phyloP scores from a whole-genome alignment of 2,113 vertebrate species.

The Pantherophis guttatus region DNA sequence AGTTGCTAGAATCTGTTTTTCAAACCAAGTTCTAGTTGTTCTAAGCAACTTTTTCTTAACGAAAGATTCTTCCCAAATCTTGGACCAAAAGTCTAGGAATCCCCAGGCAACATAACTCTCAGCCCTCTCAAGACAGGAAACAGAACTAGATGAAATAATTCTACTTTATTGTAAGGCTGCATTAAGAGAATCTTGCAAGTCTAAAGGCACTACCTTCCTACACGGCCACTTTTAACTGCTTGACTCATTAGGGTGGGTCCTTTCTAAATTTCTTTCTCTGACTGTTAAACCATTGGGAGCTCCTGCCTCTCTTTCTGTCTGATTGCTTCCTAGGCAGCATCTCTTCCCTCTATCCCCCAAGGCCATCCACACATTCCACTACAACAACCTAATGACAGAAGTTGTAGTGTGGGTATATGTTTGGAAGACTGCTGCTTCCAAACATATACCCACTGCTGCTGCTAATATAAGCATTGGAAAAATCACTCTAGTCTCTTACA shows the following conservation, averaged over 20 bases:
- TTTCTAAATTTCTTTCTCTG: neutral
- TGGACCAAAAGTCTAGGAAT: neutral
- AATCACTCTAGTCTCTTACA: neutral
- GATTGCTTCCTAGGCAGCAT: neutral
- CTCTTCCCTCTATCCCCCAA: neutral
- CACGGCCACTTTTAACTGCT: neutral
- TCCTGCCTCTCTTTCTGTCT: neutral
- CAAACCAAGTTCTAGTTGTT: neutral
- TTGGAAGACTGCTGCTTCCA: neutral
- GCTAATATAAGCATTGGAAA: constrained; percentile 4
- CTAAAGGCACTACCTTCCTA: neutral
- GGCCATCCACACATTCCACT: neutral
- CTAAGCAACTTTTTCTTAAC: neutral
- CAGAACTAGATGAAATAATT: neutral
- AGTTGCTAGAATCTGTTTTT: constrained; percentile 3
- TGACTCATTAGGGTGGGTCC: neutral
- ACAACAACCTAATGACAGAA: neutral
- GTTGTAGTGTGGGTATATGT: neutral
- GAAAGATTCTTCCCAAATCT: neutral
- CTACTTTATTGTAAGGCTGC: neutral
- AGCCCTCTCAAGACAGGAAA: neutral
- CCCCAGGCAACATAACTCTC: neutral
- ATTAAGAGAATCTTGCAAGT: neutral
- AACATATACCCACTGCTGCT: neutral
- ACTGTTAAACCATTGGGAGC: neutral